Evolutionary conservation across 2,797 vertebrate genomes (phyloP), one percentile per base, ranked within the genome.

Genomic region (Arctocebus calabarensis): DNA sequence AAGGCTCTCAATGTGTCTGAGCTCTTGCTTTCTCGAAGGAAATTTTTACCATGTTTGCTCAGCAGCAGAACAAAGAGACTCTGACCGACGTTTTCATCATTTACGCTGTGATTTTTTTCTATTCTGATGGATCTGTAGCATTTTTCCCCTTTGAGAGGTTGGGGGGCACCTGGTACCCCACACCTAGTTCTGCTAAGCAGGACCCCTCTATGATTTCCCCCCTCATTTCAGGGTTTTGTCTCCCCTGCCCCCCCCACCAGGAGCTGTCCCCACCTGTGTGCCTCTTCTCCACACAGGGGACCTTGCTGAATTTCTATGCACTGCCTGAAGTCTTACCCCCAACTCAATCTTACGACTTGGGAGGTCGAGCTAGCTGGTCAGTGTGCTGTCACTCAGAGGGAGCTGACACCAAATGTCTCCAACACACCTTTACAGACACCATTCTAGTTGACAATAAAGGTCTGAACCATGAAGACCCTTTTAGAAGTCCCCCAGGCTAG

Each of bases 51-150:
- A 0, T 32, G 37, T n/a, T 88, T 52, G 12, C 32, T 29, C 9
- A 29, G 70, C 1, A 59, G 75, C 86, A 81, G 19, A 78, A 75
- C 62, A 64, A 25, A 75, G 2, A 40, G 40, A 25, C 45, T 43
- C 78, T 0, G 9, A 84, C 43, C n/a, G 19, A 1, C 6, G 23
- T 32, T 4, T 5, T 16, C 23, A 5, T 32, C 9, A 4, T 7
- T 27, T 5, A 3, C 1, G n/a, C 1, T 0, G 25, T 17, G n/a
- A 37, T 25, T 17, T 68, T 64, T 64, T 43, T 25, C 12, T 2
- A 10, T 19, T 13, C 57, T 7, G 70, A 2, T 0, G 2, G 40
- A 5, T 40, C 40, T 17, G 7, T 0, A 1, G 29, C 48, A 10
- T 43, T 2, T n/a, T 55, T 32, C 20, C 32, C n/a, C 43, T 85